A percentile compares a stretch with the other conserved stretches of the same genome.
Evolutionary conservation across 2,797 vertebrate genomes (phyloP).

Genomic region (Lindbergichthys nudifrons): DNA sequence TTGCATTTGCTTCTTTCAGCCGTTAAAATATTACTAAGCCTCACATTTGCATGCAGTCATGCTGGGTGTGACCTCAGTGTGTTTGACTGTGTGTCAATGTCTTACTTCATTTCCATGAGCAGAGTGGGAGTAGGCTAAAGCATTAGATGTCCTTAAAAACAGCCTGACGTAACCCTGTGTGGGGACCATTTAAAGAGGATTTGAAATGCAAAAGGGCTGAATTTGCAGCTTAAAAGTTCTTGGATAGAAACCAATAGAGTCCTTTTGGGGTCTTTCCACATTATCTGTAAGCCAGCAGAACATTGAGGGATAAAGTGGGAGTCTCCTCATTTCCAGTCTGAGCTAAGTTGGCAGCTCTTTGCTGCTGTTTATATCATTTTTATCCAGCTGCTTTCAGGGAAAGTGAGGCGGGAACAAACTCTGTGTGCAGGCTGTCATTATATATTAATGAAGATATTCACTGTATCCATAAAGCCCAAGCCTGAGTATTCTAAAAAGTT

Average conservation of each 20-base stretch:
- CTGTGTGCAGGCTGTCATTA: constrained; percentile 17
- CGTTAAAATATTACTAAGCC: not conserved
- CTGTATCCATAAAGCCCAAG: not conserved
- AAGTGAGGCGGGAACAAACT: constrained; percentile 12
- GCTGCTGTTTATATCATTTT: constrained; percentile 38
- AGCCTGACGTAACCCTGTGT: constrained; percentile 15
- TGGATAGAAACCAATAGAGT: constrained; percentile 13
- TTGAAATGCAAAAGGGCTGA: constrained; percentile 38
- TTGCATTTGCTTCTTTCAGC: not conserved
- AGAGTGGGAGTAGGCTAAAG: constrained; percentile 23
- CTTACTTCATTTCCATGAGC: constrained; percentile 40
- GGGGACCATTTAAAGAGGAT: constrained; percentile 26
- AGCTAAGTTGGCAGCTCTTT: constrained; percentile 41
- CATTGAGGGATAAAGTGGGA: constrained; percentile 26
- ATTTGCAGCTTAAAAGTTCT: constrained; percentile 26
- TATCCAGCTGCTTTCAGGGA: constrained; percentile 32
- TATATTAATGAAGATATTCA: constrained; percentile 24
- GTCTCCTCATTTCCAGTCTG: constrained; percentile 41
- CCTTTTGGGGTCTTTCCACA: constrained; percentile 37
- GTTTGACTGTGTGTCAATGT: constrained; percentile 13
- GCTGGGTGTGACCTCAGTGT: constrained; percentile 17
- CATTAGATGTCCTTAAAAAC: constrained; percentile 6
- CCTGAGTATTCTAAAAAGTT: constrained; percentile 19
- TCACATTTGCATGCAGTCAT: not conserved
- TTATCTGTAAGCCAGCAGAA: constrained; percentile 22